These are phyloP conservation scores for Rotaria sp. DNA, from an alignment of 2,888 invertebrate genomes.

Conservation along the genomic window DNA sequence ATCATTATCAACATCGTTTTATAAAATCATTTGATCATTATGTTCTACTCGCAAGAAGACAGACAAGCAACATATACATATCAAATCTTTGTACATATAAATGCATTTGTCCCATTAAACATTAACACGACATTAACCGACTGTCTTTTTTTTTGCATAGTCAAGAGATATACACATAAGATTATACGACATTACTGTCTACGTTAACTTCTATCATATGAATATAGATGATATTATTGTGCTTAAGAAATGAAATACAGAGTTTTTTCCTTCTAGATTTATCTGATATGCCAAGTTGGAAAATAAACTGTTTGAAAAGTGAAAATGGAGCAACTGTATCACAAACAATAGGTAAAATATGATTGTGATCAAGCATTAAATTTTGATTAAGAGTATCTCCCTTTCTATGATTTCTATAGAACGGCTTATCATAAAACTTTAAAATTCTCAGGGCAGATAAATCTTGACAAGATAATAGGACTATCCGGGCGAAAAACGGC, in stretches of 20 bases:
- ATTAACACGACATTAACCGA: neutral
- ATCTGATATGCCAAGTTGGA: constrained; percentile 4
- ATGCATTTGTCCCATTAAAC: neutral
- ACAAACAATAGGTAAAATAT: neutral
- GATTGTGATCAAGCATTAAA: too few species aligned
- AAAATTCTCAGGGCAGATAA: too few species aligned
- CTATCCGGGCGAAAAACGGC: too few species aligned
- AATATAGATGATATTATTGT: neutral
- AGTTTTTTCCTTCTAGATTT: neutral
- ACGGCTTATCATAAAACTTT: too few species aligned
- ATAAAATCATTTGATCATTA: too few species aligned
- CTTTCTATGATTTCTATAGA: too few species aligned
- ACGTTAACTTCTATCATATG: neutral
- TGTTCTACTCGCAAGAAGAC: too few species aligned
- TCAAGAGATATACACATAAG: neutral
- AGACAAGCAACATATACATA: too few species aligned
- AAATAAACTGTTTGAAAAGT: constrained; percentile 25
- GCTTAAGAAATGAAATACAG: neutral
- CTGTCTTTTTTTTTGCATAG: neutral
- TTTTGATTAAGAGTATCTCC: too few species aligned
- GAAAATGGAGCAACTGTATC: neutral
- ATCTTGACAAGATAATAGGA: too few species aligned
- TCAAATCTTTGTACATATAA: too few species aligned
- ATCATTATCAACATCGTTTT: too few species aligned
- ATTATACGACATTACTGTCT: neutral